phyloP scores from a whole-genome alignment of 2,113 vertebrate genomes.

The Cricetomys ansorgei region DNA sequence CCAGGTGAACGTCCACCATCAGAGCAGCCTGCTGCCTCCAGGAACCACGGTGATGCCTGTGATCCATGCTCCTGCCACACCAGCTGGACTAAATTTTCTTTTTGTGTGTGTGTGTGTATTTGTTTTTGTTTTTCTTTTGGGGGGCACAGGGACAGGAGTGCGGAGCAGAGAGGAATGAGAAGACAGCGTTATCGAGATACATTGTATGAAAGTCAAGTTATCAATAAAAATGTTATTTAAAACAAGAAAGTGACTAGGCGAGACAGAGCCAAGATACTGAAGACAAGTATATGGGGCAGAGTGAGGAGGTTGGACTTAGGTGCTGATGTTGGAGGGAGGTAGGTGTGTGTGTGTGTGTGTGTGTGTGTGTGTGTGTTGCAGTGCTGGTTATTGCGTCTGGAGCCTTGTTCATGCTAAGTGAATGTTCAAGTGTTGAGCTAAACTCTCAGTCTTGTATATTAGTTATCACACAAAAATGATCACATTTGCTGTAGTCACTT shows the following conservation, averaged over 20 bases:
- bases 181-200: too few relatives aligned
- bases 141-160: too few relatives aligned
- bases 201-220: too few relatives aligned
- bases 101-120: too few relatives aligned
- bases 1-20: too few relatives aligned
- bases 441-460: not conserved
- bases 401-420: not conserved
- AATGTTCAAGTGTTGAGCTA: not conserved
- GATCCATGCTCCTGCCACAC: too few relatives aligned
- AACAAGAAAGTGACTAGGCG: not conserved
- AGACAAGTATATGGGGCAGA: not conserved
- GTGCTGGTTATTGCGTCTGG: not conserved
- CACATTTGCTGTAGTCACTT: not conserved
- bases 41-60: too few relatives aligned
- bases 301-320: not conserved
- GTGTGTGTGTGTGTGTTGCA: not conserved
- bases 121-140: too few relatives aligned
- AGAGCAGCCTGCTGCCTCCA: too few relatives aligned
- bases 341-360: not conserved
- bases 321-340: not conserved
- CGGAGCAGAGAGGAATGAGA: too few relatives aligned
- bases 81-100: too few relatives aligned
- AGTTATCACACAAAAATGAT: slow-evolving; percentile 22
- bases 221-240: too few relatives aligned
- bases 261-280: slow-evolving; percentile 8